phyloP scores from a whole-genome alignment of 1,140 invertebrate genomes.

The Portunus trituberculatus region DNA sequence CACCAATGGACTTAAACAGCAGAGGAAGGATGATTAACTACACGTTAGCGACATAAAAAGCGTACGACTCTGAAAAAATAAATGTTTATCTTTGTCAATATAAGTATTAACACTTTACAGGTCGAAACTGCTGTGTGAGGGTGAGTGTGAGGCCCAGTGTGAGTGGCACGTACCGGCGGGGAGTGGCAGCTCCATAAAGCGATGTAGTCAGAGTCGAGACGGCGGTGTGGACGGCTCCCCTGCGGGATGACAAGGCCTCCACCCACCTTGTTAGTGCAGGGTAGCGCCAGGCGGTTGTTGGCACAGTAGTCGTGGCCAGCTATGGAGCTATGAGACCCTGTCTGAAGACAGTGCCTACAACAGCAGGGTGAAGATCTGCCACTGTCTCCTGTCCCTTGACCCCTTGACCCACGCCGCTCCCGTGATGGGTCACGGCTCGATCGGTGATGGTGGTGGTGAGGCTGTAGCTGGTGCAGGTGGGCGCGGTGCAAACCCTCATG shows the following conservation, averaged over 20 bases:
- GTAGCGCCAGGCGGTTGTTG: slow-evolving; percentile 63
- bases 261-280: slow-evolving; percentile 75
- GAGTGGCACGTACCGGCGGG: slow-evolving; percentile 69
- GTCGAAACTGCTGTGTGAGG: slow-evolving; percentile 28
- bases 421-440: background rate
- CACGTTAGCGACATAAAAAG: slow-evolving; percentile 22
- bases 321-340: slow-evolving; percentile 62
- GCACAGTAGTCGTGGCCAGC: slow-evolving; percentile 61
- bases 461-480: slow-evolving; percentile 62
- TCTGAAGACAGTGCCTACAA: slow-evolving; percentile 49
- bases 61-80: slow-evolving; percentile 11
- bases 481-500: slow-evolving; percentile 72
- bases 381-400: slow-evolving; percentile 62
- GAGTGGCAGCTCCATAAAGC: slow-evolving; percentile 74
- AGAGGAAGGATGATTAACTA: slow-evolving; percentile 4
- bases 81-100: slow-evolving; percentile 4
- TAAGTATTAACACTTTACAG: background rate
- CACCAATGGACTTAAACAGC: slow-evolving; percentile 38
- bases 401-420: slow-evolving; percentile 40
- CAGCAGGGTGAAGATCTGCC: slow-evolving; percentile 69
- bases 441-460: slow-evolving; percentile 44
- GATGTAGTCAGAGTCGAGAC: slow-evolving; percentile 74
- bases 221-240: slow-evolving; percentile 61
- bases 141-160: slow-evolving; percentile 49
- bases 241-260: slow-evolving; percentile 51